Evolutionary conservation across 1,140 invertebrate genomes (phyloP), one percentile per base, ranked within the genome.

Genomic region (Condylostylus longicornis): DNA sequence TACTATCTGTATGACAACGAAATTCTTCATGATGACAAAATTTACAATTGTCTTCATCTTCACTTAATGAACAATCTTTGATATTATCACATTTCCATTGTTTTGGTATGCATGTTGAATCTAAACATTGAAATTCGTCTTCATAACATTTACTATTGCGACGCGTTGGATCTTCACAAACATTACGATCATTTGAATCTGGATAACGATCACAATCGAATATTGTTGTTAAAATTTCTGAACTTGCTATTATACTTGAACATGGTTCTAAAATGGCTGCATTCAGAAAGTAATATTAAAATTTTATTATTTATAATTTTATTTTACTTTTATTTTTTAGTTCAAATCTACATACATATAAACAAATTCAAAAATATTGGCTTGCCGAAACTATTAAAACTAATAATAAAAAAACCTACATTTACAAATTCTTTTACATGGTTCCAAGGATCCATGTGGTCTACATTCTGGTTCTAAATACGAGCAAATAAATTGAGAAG

Each of bases 391-490:
- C 7, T 8, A 15, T 40, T 22, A 17, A 21, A 20, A 19, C 18
- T 5, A 13, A 18, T 38, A 4, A n/a, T 9, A 33, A 29, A 19
- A 1, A 31, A 35, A 42, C 44, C 50, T 58, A 77, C 75, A 70
- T 69, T 69, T 72, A 44, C 75, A 79, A 41, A 75, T 68, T 42
- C 67, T 70, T 25, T 69, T 63, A 44, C 75, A 79, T 0, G 75
- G 75, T 39, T 69, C 67, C 43, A 73, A 62, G 17, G 66, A 52
- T 2, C 61, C 61, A 22, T 61, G 53, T 2, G 72, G 68, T 23
- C 64, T 66, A 50, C 75, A 79, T 34, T 75, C 72, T 0, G 75
- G 75, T 47, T 79, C 75, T 22, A 79, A 52, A 17, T 74, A 54
- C 3, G 70, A 66, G 45, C 75, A 79, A 4, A 71, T 47, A 47